Conservation (phyloP, 2,113 vertebrate genomes). For the Vulpes lagopus region DNA sequence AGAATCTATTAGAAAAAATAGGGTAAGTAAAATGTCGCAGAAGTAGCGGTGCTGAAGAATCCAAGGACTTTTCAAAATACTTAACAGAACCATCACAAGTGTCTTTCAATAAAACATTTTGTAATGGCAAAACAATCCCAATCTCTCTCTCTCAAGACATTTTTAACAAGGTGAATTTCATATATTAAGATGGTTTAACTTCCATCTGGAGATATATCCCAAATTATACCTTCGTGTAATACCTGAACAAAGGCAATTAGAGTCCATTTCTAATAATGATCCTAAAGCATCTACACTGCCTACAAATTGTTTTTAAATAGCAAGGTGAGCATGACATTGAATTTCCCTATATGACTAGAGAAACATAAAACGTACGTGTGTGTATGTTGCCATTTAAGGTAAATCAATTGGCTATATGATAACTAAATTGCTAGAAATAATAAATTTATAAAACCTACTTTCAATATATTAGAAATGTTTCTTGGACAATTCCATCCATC, state of each 20-base stretch:
- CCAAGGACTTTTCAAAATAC: neutral
- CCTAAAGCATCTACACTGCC: neutral
- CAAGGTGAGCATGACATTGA: slow-evolving; percentile 34
- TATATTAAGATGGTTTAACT: slow-evolving; percentile 39
- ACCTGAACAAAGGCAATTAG: slow-evolving; percentile 44
- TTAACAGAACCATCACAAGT: neutral
- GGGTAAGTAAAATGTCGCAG: neutral
- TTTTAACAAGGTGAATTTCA: slow-evolving; percentile 56
- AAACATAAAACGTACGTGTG: neutral
- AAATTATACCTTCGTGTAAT: slow-evolving; percentile 61
- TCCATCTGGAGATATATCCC: slow-evolving; percentile 44
- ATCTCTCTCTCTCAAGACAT: slow-evolving; percentile 22
- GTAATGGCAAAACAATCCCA: neutral
- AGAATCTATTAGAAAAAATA: neutral
- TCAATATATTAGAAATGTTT: neutral
- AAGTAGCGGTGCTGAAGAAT: neutral
- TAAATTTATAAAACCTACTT: neutral
- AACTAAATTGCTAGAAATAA: slow-evolving; percentile 36
- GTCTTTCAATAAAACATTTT: neutral
- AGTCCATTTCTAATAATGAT: slow-evolving; percentile 53
- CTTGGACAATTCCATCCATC: neutral
- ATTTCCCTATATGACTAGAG: slow-evolving; percentile 34
- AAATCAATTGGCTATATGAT: neutral
- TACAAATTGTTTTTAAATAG: slow-evolving; percentile 61
- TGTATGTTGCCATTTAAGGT: neutral